Base-by-base conservation (phyloP, 53 echinoderm and acorn worm species). In the Henricia sp. region DNA sequence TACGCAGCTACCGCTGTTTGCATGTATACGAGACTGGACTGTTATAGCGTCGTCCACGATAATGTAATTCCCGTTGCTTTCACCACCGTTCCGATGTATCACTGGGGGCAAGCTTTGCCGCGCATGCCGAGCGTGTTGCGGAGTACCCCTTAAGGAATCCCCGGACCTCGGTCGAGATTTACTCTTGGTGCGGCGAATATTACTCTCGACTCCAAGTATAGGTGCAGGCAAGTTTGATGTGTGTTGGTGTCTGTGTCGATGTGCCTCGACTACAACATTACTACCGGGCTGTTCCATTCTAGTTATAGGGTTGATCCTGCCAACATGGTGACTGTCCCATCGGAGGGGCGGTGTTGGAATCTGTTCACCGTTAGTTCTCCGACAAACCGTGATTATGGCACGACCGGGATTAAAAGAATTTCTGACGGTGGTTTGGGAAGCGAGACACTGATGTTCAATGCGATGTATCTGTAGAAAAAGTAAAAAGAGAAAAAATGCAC, bases 311-410 rank as follows among this genome's bases (percentile, higher is more conserved):
- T 62, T 62, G 20, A 63, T 48, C 64, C 80, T 29, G 32, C 85
- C 83, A 2, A 90, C 84, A 72, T 90, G 87, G 57, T 88, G 93
- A 50, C 93, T 93, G 75, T 93, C 93, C 93, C 93, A 93, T 76
- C 93, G 84, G 48, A 87, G 83, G 16, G 93, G 93, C 37, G 93
- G 93, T 28, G 83, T 77, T 0, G 93, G 93, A 11, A 90, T 74
- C 26, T 90, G 87, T 19, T 88, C 85, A 20, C 42, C 80, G 67
- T 66, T 83, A 19, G 42, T 84, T 19, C 58, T 82, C 38, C 87
- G 91, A 41, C 63, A 71, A 25, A 84, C 53, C 32, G 88, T 71
- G 37, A 92, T 72, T 60, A 88, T 68, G 52, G 80, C 87, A 34
- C 77, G 77, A 16, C 92, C 85, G 23, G 85, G 82, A 39, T 76